Percentiles rank a stretch among this genome's conserved stretches.
Conservation (phyloP, 1,140 invertebrate species). For the Bombus soroeensis region DNA sequence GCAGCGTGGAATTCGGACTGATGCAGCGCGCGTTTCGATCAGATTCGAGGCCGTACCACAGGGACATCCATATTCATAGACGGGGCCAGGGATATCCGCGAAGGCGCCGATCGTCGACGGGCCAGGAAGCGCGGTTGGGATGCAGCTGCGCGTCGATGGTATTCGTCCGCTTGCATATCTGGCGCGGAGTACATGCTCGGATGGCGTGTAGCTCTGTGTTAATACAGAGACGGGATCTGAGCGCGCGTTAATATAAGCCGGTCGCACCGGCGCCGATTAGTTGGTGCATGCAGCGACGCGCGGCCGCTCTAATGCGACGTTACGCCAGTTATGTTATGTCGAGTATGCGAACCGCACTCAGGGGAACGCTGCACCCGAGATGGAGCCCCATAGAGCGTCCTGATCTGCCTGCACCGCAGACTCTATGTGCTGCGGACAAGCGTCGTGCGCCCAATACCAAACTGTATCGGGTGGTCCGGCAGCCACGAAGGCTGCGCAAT, state of each 20-base stretch:
- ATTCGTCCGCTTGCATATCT: constrained; percentile 10
- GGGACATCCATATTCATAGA: constrained; percentile 39
- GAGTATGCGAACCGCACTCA: constrained; percentile 69
- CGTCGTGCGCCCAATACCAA: constrained; percentile 22
- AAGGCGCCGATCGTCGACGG: neutral
- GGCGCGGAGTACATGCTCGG: constrained; percentile 11
- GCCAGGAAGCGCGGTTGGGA: neutral
- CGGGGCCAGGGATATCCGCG: neutral
- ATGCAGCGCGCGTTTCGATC: neutral
- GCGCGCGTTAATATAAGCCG: constrained; percentile 39
- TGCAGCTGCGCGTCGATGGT: neutral
- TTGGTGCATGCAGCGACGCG: neutral
- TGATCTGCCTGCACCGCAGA: constrained; percentile 32
- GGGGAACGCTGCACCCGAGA: constrained; percentile 42
- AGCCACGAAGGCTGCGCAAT: constrained; percentile 8
- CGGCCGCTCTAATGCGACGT: constrained; percentile 61
- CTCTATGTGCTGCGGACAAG: constrained; percentile 23
- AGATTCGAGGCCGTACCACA: neutral
- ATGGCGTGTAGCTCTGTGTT: neutral
- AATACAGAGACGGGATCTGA: constrained; percentile 5
- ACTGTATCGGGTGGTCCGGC: constrained; percentile 11
- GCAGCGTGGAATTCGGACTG: neutral
- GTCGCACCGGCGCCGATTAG: constrained; percentile 58
- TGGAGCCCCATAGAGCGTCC: neutral
- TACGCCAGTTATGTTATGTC: constrained; percentile 70